Evolutionary conservation across 2,797 vertebrate genomes (phyloP).

Genomic region (Salarias fasciatus): DNA sequence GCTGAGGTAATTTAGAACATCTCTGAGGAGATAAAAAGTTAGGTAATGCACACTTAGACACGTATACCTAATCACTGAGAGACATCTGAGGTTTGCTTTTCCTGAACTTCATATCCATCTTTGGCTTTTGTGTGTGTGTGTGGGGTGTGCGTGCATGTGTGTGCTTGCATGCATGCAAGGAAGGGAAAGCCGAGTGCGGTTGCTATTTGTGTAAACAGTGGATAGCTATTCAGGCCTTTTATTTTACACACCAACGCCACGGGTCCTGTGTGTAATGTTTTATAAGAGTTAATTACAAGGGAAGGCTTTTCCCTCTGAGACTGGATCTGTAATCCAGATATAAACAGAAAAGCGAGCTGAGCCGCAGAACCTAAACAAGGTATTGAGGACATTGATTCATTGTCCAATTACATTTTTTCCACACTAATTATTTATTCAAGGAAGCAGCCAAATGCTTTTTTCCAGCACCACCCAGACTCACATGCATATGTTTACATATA

Average conservation of each 20-base stretch:
- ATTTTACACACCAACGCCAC: conserved; percentile 70
- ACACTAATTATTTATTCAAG: conserved; percentile 55
- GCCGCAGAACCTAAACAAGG: conserved; percentile 60
- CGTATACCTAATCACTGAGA: conserved; percentile 30
- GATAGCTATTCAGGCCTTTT: conserved; percentile 60
- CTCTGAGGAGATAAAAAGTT: conserved; percentile 22
- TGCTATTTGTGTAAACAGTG: conserved; percentile 74
- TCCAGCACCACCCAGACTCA: conserved; percentile 18
- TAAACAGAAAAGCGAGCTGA: conserved; percentile 57
- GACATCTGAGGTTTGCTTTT: conserved; percentile 36
- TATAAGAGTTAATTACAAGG: conserved; percentile 71
- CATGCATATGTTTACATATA: conserved; percentile 19
- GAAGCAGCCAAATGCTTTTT: conserved; percentile 21
- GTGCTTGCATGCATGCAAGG: conserved; percentile 23
- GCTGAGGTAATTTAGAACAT: conserved; percentile 9
- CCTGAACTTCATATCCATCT: conserved; percentile 23
- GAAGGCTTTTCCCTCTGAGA: conserved; percentile 47
- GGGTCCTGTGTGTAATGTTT: conserved; percentile 57
- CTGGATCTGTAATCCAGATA: conserved; percentile 60
- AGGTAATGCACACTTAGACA: conserved; percentile 6
- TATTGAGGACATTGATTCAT: conserved; percentile 48
- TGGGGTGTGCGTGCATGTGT: conserved; percentile 19
- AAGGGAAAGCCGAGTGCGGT: conserved; percentile 49
- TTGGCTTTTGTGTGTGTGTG: conserved; percentile 7
- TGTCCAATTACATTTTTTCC: conserved; percentile 48